Evolutionary conservation across 2,113 vertebrate genomes (phyloP), one percentile per base, ranked within the genome.

Genomic region (Lethenteron reissneri): DNA sequence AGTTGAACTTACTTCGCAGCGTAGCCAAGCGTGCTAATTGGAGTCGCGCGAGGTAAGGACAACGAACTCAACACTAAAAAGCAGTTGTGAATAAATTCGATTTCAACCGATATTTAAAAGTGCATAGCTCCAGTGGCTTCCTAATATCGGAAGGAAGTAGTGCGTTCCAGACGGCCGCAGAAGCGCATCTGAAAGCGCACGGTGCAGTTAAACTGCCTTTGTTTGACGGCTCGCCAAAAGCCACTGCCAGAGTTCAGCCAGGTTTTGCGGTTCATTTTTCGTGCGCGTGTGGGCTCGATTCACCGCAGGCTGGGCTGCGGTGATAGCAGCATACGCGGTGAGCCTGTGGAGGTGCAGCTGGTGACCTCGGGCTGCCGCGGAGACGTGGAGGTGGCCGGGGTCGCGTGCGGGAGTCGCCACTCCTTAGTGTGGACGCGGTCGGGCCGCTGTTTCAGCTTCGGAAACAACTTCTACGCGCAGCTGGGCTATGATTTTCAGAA

Each of bases 391-490:
- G 41, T 79, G 10, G 73, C 62, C 1, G 78, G 77, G 4, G 70
- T 78, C 12, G 74, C 77, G 19, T 80, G 78, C 74, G 78, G 78
- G 62, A 77, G 78, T 73, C 73, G 77, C 71, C 77, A 79, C 56
- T 76, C 76, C 69, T 79, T 79, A 69, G 58, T 78, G 57, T 79
- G 77, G 79, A 81, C 77, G 3, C 57, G 75, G 69, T 71, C 12
- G 14, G 76, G 77, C 3, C 75, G 72, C 58, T 75, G 71, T 70
- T 79, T 72, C 73, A 71, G 78, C 70, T 81, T 80, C 71, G 78
- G 77, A 17, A 81, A 79, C 74, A 80, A 79, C 74, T 78, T 77
- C 71, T 79, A 78, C 10, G 72, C 75, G 56, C 78, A 78, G 71
- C 73, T 77, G 0, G 76, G 77, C 15, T 76, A 78, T 21, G 73